Evolutionary conservation across 2,888 invertebrate species (phyloP).

Genomic region (Callosobruchus maculatus): DNA sequence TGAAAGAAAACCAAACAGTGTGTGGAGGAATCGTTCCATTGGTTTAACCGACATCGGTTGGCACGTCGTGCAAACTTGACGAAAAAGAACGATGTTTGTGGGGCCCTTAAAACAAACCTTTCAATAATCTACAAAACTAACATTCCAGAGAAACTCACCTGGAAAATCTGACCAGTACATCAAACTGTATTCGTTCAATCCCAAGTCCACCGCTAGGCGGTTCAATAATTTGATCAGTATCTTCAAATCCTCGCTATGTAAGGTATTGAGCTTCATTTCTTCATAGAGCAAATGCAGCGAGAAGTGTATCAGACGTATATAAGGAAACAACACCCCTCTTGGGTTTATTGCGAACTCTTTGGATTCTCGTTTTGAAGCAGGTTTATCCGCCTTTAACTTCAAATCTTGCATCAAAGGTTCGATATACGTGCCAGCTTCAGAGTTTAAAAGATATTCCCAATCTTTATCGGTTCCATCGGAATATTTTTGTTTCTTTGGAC

Average conservation of each 20-base stretch:
- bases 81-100: too few species aligned
- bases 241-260: constrained; percentile 64
- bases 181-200: constrained; percentile 64
- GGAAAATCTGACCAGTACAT: constrained; percentile 89
- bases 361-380: constrained; percentile 5
- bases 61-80: too few species aligned
- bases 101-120: too few species aligned
- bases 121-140: too few species aligned
- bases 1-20: too few species aligned
- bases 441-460: constrained; percentile 61
- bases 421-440: constrained; percentile 20
- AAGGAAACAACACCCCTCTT: constrained; percentile 67
- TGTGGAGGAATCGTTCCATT: too few species aligned
- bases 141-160: constrained; percentile 14
- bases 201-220: constrained; percentile 74
- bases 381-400: constrained; percentile 9
- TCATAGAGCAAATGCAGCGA: constrained; percentile 87
- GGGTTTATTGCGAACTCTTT: constrained; percentile 52
- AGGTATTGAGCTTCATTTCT: constrained; percentile 78
- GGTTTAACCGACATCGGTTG: too few species aligned
- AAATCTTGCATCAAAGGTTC: constrained; percentile 16
- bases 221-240: constrained; percentile 69
- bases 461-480: constrained; percentile 76
- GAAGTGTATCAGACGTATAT: constrained; percentile 71
- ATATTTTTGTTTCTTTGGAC: constrained; percentile 76